These are phyloP conservation scores for Columba guinea DNA, from an alignment of 2,797 vertebrate genomes.

Conservation along the genomic window DNA sequence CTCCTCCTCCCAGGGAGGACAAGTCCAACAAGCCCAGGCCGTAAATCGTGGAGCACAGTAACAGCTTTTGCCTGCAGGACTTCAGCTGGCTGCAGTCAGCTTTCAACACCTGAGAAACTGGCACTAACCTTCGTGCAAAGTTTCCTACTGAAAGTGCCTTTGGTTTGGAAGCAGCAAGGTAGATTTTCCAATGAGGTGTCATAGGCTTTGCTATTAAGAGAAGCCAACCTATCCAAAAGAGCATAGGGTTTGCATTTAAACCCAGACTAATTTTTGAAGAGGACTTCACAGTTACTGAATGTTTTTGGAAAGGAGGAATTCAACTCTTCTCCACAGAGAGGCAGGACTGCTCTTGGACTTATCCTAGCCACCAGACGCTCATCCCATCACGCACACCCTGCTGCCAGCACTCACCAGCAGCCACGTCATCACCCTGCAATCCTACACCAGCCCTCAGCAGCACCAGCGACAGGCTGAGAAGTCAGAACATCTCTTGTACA, in stretches of 20 bases:
- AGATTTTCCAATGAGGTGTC: not conserved
- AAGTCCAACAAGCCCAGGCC: not conserved
- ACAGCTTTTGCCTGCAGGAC: not conserved
- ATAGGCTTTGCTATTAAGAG: not conserved
- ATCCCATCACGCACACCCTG: not conserved
- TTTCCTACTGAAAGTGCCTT: not conserved
- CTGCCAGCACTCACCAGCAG: not conserved
- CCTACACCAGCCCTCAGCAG: not conserved
- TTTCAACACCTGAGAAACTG: not conserved
- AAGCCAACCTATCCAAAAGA: not conserved
- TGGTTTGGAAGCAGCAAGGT: not conserved
- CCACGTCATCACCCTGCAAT: not conserved
- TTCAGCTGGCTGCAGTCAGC: not conserved
- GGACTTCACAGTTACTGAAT: not conserved
- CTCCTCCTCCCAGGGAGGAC: not conserved
- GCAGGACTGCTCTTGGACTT: conserved; percentile 13
- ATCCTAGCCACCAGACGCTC: not conserved
- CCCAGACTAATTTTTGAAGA: not conserved
- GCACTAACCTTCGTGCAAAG: not conserved
- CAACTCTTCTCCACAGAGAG: not conserved
- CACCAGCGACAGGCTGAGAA: not conserved
- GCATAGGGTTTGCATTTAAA: not conserved
- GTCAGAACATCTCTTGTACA: not conserved
- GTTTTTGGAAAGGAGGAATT: not conserved
- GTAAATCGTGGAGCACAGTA: not conserved